These are phyloP conservation scores for Nomada ruficornis DNA, from an alignment of 2,888 invertebrate species.

Conservation along the genomic window DNA sequence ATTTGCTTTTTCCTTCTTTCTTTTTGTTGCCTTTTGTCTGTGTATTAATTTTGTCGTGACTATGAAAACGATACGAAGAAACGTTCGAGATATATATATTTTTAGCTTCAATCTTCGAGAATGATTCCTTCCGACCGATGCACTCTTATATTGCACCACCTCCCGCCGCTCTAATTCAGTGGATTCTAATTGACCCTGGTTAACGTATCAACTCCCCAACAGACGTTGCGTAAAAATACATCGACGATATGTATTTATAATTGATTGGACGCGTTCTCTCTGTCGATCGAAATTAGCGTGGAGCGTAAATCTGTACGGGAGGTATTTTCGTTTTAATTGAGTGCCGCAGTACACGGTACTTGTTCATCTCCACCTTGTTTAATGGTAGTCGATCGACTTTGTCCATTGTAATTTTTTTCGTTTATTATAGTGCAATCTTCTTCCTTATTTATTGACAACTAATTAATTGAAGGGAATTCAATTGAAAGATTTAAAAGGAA, in stretches of 20 bases:
- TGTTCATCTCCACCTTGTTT: too few species aligned
- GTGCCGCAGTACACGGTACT: too few species aligned
- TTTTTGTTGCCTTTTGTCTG: too few species aligned
- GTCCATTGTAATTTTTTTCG: too few species aligned
- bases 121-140: neutral
- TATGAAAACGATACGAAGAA: neutral
- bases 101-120: constrained; percentile 18
- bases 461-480: too few species aligned
- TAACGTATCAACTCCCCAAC: constrained; percentile 2
- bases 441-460: too few species aligned
- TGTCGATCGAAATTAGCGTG: neutral
- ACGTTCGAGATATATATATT: constrained; percentile 14
- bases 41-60: too few species aligned
- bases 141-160: neutral
- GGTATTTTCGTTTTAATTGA: neutral
- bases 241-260: constrained; percentile 13
- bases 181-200: constrained; percentile 36
- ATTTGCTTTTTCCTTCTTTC: too few species aligned
- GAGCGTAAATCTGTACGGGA: neutral
- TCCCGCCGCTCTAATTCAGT: constrained; percentile 21
- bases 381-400: too few species aligned
- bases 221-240: constrained; percentile 27
- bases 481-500: too few species aligned
- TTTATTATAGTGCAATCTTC: too few species aligned
- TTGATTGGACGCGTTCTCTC: constrained; percentile 4